Evolutionary conservation across 2,113 vertebrate genomes (phyloP).

Genomic region (Stegostoma tigrinum): DNA sequence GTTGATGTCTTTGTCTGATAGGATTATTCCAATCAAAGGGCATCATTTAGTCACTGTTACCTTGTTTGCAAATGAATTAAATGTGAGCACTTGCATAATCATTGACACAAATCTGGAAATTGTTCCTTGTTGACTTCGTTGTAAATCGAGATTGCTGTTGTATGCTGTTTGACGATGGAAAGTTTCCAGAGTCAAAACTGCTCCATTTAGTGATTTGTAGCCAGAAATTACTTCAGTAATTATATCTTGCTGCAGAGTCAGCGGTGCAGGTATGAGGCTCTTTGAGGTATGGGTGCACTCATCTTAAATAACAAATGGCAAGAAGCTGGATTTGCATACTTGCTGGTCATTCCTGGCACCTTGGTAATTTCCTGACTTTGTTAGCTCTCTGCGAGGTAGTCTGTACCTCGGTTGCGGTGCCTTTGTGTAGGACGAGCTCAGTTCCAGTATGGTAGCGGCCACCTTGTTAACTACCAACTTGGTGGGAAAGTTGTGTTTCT

Average conservation of each 20-base stretch:
- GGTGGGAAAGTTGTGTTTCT: neutral
- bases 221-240: neutral
- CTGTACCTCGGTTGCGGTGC: neutral
- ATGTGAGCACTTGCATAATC: neutral
- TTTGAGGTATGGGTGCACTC: neutral
- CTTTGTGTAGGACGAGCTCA: neutral
- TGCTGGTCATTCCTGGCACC: neutral
- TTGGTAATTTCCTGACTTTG: neutral
- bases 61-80: neutral
- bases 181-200: neutral
- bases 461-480: neutral
- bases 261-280: neutral
- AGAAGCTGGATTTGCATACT: neutral
- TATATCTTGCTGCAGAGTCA: neutral
- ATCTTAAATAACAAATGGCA: neutral
- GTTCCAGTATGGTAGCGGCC: neutral
- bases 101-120: neutral
- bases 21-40: neutral
- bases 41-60: neutral
- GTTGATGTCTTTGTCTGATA: neutral
- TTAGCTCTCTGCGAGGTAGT: neutral
- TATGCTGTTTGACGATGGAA: neutral
- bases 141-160: neutral
- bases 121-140: neutral
- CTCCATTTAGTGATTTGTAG: neutral